Conservation (phyloP, 2,113 vertebrate genomes). For the Catharus minimus region DNA sequence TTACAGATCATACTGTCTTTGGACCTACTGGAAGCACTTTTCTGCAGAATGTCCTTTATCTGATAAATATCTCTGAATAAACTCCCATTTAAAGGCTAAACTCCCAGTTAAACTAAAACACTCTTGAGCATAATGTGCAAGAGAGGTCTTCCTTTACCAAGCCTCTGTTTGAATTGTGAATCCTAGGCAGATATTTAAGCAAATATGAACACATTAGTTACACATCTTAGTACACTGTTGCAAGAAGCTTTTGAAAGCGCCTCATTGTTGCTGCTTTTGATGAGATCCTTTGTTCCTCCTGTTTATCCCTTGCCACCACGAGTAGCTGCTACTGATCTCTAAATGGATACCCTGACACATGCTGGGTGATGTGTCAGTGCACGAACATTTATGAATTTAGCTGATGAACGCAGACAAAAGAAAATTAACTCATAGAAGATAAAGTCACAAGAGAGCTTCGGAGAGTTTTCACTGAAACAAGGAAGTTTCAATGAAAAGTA, state of each 20-base stretch:
- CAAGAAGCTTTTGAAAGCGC: neutral
- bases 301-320: neutral
- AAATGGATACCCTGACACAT: neutral
- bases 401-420: neutral
- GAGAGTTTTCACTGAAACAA: neutral
- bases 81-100: neutral
- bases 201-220: neutral
- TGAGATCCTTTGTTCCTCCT: neutral
- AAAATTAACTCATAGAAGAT: neutral
- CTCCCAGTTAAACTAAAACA: neutral
- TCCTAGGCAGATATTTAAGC: neutral
- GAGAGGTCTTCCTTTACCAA: neutral
- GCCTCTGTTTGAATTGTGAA: neutral
- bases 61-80: neutral
- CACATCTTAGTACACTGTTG: neutral
- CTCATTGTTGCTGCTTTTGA: neutral
- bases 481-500: neutral
- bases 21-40: neutral
- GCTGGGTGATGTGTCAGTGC: neutral
- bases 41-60: neutral
- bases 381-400: neutral
- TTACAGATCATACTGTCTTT: neutral
- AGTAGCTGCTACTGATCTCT: neutral
- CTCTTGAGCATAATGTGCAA: neutral
- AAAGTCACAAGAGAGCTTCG: neutral